Evolutionary conservation across 2,888 invertebrate genomes (phyloP), one percentile per base, ranked within the genome.

Genomic region (Rambutsinella grinnellia): DNA sequence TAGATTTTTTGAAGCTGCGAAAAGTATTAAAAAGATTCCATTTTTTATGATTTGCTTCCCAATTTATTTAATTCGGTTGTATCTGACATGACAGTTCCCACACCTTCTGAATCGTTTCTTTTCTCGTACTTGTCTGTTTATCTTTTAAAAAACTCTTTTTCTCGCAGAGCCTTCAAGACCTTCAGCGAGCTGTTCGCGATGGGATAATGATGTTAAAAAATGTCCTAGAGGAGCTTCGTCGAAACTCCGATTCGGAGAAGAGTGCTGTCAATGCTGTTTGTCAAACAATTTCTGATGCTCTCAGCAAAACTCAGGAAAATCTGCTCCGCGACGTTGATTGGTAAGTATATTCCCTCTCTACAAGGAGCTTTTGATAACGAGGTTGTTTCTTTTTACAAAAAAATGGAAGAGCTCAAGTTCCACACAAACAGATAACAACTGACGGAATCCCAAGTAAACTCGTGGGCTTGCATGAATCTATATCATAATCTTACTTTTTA

Each of bases 301-400:
- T 93, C 80, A 89, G 89, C 19, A 91, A 91, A 85, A 92, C 91
- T 0, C 91, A 92, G 82, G 89, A 90, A 1, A 88, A 89, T 13
- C 90, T 92, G 85, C 87, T 92, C 5, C 88, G 90, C 85, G 92
- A 92, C 85, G 89, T 93, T 8, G 91, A 92, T 83, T 88, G 90
- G 86, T 92, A 89, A 84, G 90, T 62, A 47, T 49, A 26, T 24
- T 27, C 3, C 23, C 24, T 53, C 23, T 5, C 10, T 5, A 23
- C 23, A 6, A 19, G 21, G 17, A 17, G 36, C 8, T 36, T 6
- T 10, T 57, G 27, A 47, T 70, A 72, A 74, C 66, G n/a, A 74
- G 53, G 66, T 67, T 72, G 63, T 24, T 27, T 13, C 15, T 3
- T 47, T 13, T 49, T 26, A 28, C 36, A 6, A 13, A 21, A 44